A percentile compares a stretch with the other conserved stretches of the same genome.
Conservation (phyloP, 1,140 invertebrate genomes). For the Zaprionus kolodkinae region DNA sequence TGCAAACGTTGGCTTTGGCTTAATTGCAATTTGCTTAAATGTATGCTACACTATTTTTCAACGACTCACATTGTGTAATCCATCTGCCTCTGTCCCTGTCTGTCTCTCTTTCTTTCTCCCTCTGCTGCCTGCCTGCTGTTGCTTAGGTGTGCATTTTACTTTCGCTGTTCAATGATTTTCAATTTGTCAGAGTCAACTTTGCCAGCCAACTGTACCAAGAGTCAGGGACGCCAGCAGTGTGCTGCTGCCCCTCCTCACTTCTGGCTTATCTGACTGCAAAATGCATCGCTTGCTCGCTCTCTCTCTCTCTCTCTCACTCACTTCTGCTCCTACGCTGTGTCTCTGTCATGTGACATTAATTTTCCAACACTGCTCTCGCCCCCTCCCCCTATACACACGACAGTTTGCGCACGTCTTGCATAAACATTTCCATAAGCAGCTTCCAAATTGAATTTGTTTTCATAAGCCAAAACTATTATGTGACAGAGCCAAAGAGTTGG, state of each 20-base stretch:
- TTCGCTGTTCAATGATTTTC: constrained; percentile 74
- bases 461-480: constrained; percentile 82
- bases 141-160: constrained; percentile 51
- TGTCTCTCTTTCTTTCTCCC: background rate
- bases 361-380: constrained; percentile 20
- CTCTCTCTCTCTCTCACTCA: constrained; percentile 10
- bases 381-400: background rate
- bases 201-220: constrained; percentile 65
- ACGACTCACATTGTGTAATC: constrained; percentile 34
- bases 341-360: constrained; percentile 74
- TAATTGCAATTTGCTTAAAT: constrained; percentile 81
- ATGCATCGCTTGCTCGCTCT: constrained; percentile 33
- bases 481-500: constrained; percentile 60
- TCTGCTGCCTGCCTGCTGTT: background rate
- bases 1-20: constrained; percentile 49
- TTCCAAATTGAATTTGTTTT: constrained; percentile 82
- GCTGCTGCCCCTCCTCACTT: too few species aligned
- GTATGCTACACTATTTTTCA: constrained; percentile 75
- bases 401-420: constrained; percentile 72
- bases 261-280: constrained; percentile 53
- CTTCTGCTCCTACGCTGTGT: background rate
- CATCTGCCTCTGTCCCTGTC: background rate
- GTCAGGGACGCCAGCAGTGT: constrained; percentile 46
- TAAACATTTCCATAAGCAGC: constrained; percentile 82
- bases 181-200: constrained; percentile 76